Evolutionary conservation across 1,140 invertebrate species (phyloP).

Genomic region (Drosophila pruinosa): DNA sequence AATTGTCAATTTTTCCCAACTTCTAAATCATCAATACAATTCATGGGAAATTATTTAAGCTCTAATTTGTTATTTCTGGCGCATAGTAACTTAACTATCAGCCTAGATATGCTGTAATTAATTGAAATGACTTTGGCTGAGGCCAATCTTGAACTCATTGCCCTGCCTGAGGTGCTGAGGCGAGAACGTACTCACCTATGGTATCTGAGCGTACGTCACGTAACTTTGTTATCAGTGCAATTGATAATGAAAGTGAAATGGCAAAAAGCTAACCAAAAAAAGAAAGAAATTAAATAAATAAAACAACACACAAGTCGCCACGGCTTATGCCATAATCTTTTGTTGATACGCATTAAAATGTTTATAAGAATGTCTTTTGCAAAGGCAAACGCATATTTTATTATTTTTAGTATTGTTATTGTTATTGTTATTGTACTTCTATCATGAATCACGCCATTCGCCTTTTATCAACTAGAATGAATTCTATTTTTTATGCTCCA

Average conservation of each 20-base stretch:
- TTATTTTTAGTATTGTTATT: constrained; percentile 33
- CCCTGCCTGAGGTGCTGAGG: neutral
- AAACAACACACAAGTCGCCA: neutral
- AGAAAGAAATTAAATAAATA: constrained; percentile 8
- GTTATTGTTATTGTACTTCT: constrained; percentile 30
- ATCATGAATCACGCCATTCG: constrained; percentile 75
- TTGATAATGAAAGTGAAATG: constrained; percentile 74
- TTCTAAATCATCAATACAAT: no score
- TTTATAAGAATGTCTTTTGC: constrained; percentile 7
- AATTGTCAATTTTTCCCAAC: no score
- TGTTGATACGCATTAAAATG: constrained; percentile 30
- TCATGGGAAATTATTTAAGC: no score
- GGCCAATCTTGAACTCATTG: constrained; percentile 18
- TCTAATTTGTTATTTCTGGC: no score
- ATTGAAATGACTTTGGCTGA: neutral
- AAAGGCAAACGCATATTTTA: constrained; percentile 41
- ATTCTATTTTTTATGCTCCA: constrained; percentile 56
- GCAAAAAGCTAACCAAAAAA: constrained; percentile 35
- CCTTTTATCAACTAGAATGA: constrained; percentile 63
- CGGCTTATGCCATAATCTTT: constrained; percentile 26
- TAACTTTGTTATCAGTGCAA: constrained; percentile 43
- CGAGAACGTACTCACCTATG: neutral
- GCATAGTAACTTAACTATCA: no score
- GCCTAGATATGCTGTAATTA: no score
- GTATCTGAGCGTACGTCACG: constrained; percentile 62